Conservation (phyloP, 2,797 vertebrate genomes). For the Hypotaenidia okinawae region DNA sequence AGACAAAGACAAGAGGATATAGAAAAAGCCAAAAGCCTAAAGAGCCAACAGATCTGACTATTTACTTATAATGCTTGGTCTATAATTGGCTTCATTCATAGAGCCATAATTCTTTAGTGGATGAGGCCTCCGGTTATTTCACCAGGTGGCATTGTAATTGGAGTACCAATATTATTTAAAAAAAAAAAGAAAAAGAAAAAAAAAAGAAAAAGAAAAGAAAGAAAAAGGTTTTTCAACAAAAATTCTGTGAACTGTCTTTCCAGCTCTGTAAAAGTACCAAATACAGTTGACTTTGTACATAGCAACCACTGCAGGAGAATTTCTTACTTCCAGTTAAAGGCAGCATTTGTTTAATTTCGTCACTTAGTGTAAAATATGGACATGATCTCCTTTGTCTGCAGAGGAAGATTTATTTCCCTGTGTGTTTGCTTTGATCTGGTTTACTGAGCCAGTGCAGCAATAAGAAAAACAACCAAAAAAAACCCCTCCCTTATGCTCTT, state of each 20-base stretch:
- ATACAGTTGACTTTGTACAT: neutral
- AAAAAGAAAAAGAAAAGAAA: too few relatives aligned
- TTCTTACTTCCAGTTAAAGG: neutral
- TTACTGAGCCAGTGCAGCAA: conserved; percentile 22
- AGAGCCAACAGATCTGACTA: neutral
- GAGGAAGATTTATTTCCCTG: conserved; percentile 15
- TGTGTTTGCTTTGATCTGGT: neutral
- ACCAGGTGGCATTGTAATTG: neutral
- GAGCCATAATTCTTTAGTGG: neutral
- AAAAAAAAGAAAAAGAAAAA: neutral
- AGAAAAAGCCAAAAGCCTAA: neutral
- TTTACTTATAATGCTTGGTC: neutral
- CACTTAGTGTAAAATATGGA: neutral
- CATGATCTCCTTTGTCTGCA: neutral
- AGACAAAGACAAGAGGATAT: neutral
- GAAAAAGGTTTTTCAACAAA: neutral
- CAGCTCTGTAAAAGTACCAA: neutral
- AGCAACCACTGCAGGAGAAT: neutral
- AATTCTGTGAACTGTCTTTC: neutral
- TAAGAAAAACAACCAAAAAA: conserved; percentile 5
- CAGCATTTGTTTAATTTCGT: conserved; percentile 4
- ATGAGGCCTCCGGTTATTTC: neutral
- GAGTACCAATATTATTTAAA: neutral
- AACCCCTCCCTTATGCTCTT: neutral
- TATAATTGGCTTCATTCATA: neutral